A percentile compares a stretch with the other conserved stretches of the same genome.
Evolutionary conservation across 2,113 vertebrate genomes (phyloP).

Genomic region (Chloroceryle aenea): DNA sequence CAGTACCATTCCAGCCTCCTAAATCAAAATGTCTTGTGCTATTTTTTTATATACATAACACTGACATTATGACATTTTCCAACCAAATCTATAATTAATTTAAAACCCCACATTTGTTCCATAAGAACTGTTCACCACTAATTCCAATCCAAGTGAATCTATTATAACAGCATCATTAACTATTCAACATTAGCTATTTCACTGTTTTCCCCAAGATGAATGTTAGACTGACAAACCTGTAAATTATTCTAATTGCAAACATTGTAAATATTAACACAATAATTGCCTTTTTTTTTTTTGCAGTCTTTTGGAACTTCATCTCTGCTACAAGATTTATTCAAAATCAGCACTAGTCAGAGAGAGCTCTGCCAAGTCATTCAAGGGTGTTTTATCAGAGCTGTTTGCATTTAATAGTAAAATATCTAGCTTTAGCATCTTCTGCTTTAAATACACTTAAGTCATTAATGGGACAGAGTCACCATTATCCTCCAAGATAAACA

Average conservation of each 20-base stretch:
- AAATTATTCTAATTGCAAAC: conserved; percentile 33
- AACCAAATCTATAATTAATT: not conserved
- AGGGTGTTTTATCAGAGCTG: not conserved
- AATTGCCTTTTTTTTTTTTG: not conserved
- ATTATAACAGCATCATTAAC: not conserved
- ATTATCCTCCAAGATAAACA: not conserved
- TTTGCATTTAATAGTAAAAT: not conserved
- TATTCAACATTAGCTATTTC: not conserved
- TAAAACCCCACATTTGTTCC: not conserved
- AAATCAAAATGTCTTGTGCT: not conserved
- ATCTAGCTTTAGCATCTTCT: not conserved
- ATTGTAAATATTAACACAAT: conserved; percentile 10
- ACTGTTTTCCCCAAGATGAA: not conserved
- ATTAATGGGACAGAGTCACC: not conserved
- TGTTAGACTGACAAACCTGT: conserved; percentile 8
- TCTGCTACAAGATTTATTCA: not conserved
- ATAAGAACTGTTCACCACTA: not conserved
- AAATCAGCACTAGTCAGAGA: not conserved
- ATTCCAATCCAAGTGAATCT: not conserved
- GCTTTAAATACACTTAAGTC: not conserved
- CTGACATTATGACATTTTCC: not conserved
- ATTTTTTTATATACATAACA: not conserved
- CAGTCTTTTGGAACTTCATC: not conserved
- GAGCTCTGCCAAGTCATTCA: not conserved
- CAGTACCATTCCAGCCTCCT: not conserved